Evolutionary conservation across 2,888 invertebrate species (phyloP).

Genomic region (Lottia scabra): DNA sequence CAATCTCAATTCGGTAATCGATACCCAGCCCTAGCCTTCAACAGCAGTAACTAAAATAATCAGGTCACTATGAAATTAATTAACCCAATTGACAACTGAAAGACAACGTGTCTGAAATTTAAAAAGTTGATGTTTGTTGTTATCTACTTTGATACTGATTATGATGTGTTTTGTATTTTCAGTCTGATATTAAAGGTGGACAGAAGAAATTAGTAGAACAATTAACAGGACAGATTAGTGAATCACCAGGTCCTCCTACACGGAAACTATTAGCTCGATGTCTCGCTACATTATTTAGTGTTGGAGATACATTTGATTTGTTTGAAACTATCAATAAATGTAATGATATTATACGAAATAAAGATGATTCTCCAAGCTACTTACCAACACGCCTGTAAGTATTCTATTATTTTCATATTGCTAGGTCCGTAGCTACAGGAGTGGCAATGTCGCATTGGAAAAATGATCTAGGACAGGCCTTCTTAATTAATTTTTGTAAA

Average conservation of each 20-base stretch:
- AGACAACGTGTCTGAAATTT: too few relatives aligned
- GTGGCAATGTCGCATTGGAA: too few relatives aligned
- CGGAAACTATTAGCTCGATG: conserved; percentile 90
- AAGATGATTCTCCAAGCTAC: conserved; percentile 97
- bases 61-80: too few relatives aligned
- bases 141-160: too few relatives aligned
- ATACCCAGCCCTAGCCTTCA: too few relatives aligned
- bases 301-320: conserved; percentile 95
- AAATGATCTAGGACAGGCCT: too few relatives aligned
- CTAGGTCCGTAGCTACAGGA: too few relatives aligned
- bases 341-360: conserved; percentile 95
- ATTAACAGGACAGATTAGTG: conserved; percentile 88
- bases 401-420: background rate
- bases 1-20: too few relatives aligned
- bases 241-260: conserved; percentile 91
- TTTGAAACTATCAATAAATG: conserved; percentile 98
- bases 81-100: too few relatives aligned
- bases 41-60: too few relatives aligned
- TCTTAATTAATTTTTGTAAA: too few relatives aligned
- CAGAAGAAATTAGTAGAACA: conserved; percentile 96
- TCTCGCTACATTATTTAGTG: conserved; percentile 93
- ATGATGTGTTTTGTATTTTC: conserved; percentile 68
- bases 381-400: conserved; percentile 93
- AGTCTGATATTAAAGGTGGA: conserved; percentile 96
- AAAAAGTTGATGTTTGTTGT: too few relatives aligned